Conservation (phyloP, 2,113 vertebrate species). For the Paracyprichromis sp. region DNA sequence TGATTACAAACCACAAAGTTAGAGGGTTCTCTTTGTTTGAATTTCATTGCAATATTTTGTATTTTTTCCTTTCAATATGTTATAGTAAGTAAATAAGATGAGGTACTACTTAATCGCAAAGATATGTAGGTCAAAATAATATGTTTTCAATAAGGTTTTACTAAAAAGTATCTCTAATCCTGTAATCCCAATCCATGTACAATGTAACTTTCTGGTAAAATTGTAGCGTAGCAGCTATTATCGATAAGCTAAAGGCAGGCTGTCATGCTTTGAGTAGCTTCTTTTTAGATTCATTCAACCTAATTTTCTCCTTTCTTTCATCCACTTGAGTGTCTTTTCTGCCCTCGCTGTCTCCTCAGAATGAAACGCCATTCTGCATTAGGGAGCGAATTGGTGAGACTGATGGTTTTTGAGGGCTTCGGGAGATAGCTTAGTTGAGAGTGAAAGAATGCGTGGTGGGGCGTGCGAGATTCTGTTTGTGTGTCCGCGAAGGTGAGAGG, state of each 20-base stretch:
- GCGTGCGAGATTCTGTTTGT: not conserved
- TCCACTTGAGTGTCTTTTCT: conserved; percentile 39
- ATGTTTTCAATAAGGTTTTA: not conserved
- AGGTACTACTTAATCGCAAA: not conserved
- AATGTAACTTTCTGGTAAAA: not conserved
- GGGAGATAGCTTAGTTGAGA: conserved; percentile 45
- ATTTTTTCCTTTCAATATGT: not conserved
- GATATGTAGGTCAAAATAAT: not conserved
- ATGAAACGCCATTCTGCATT: conserved; percentile 60
- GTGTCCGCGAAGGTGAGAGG: conserved; percentile 3
- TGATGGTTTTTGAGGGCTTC: conserved; percentile 54
- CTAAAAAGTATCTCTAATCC: not conserved
- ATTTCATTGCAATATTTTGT: not conserved
- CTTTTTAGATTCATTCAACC: conserved; percentile 34
- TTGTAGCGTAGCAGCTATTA: not conserved
- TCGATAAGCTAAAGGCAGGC: conserved; percentile 25
- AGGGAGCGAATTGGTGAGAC: conserved; percentile 51
- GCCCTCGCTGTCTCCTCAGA: conserved; percentile 29
- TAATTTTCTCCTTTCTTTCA: conserved; percentile 50
- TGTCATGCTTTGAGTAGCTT: conserved; percentile 17
- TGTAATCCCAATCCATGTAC: conserved; percentile 9
- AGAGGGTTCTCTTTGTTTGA: not conserved
- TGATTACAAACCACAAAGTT: not conserved
- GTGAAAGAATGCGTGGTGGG: conserved; percentile 31
- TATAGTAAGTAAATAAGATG: not conserved